A percentile compares a stretch with the other conserved stretches of the same genome.
These are phyloP conservation scores for Hirtodrosophila confusa DNA, from an alignment of 2,888 invertebrate genomes.

Conservation along the genomic window DNA sequence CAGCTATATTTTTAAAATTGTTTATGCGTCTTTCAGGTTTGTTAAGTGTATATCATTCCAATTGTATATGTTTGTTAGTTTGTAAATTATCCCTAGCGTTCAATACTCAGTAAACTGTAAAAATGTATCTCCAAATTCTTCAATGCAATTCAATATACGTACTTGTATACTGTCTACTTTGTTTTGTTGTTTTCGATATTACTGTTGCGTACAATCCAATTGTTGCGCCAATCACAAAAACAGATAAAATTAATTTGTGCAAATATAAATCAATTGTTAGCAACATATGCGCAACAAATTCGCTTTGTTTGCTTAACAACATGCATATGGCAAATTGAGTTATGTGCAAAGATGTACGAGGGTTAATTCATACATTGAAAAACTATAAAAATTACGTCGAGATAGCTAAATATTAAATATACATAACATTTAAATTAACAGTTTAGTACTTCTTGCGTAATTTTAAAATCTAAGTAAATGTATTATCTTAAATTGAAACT, in stretches of 20 bases:
- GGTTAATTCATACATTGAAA: constrained; percentile 31
- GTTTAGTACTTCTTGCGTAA: too few species aligned
- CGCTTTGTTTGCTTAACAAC: constrained; percentile 59
- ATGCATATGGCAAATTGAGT: constrained; percentile 41
- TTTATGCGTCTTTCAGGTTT: constrained; percentile 35
- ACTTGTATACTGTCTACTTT: constrained; percentile 1
- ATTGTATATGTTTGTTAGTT: constrained; percentile 60
- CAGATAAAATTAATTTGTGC: constrained; percentile 23
- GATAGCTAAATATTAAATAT: too few species aligned
- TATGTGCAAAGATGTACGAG: constrained; percentile 30
- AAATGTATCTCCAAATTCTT: constrained; percentile 15
- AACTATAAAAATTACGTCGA: background rate
- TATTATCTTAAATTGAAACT: background rate
- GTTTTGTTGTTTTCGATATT: background rate
- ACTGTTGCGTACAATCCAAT: constrained; percentile 28
- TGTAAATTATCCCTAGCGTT: constrained; percentile 43
- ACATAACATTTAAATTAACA: too few species aligned
- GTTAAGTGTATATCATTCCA: constrained; percentile 63
- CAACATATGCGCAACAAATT: constrained; percentile 54
- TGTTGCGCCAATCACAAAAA: constrained; percentile 18
- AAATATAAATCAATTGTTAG: constrained; percentile 51
- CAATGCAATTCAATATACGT: constrained; percentile 33
- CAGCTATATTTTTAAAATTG: constrained; percentile 49
- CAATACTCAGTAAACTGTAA: constrained; percentile 63
- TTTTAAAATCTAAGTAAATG: too few species aligned